Percentiles rank a stretch among this genome's conserved stretches.
phyloP scores from a whole-genome alignment of 2,888 invertebrate genomes.

The Scrobipalpa atriplicella region DNA sequence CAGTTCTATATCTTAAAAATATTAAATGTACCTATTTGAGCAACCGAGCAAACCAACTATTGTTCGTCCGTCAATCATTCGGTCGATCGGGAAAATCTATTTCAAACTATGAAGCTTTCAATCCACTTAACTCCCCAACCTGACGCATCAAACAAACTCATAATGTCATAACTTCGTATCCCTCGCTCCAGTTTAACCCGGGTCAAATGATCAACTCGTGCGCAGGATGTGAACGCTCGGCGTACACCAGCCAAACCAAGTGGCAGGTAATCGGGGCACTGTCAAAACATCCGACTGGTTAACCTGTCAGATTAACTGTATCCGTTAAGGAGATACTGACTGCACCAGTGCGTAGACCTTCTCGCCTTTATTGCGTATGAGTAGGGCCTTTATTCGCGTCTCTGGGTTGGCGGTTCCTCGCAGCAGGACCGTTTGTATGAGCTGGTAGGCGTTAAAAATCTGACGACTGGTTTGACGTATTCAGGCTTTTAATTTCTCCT shows the following conservation, averaged over 20 bases:
- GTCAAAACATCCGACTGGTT: constrained; percentile 75
- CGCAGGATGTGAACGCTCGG: constrained; percentile 65
- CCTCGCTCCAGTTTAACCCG: constrained; percentile 23
- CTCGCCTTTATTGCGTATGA: neutral
- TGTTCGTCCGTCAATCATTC: no score
- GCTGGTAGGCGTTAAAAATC: constrained; percentile 1
- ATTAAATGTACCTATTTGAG: no score
- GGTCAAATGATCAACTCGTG: constrained; percentile 30
- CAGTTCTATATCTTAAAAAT: no score
- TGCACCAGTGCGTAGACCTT: neutral
- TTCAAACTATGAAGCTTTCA: neutral
- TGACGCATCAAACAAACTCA: neutral
- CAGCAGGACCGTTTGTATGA: neutral
- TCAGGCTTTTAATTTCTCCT: neutral
- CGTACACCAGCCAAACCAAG: constrained; percentile 57
- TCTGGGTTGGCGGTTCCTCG: neutral
- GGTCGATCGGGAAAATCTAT: neutral
- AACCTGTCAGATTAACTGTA: constrained; percentile 71
- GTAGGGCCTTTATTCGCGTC: neutral
- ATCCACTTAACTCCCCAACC: neutral
- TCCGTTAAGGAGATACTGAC: constrained; percentile 61
- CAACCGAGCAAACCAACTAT: no score
- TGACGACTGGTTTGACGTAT: constrained; percentile 11
- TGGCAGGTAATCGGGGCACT: constrained; percentile 75
- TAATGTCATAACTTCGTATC: constrained; percentile 10